Percentiles rank a stretch among this genome's conserved stretches.
Evolutionary conservation across 2,113 vertebrate species (phyloP).

Genomic region (Dermatemys mawii): DNA sequence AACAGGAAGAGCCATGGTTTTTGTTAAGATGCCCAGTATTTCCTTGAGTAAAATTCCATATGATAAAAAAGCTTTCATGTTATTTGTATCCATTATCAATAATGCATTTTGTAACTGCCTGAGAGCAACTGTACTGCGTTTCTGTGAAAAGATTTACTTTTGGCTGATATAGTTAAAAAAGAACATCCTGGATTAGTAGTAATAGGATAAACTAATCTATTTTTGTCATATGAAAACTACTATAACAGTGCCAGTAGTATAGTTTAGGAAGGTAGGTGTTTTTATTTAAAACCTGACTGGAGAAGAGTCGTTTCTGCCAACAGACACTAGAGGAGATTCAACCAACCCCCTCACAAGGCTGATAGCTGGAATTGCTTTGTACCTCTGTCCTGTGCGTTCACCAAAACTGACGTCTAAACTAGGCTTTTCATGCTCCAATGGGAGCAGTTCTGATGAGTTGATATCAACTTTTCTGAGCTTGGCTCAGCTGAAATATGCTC

Average conservation of each 20-base stretch:
- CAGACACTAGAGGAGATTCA: background rate
- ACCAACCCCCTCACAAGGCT: rapidly evolving
- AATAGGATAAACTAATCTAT: slow-evolving; percentile 24
- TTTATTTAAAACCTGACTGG: slow-evolving; percentile 26
- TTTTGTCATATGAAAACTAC: background rate
- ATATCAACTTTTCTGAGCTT: rapidly evolving
- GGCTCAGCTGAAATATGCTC: background rate
- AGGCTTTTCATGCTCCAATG: rapidly evolving
- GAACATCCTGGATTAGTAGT: slow-evolving; percentile 1
- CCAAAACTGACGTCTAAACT: rapidly evolving
- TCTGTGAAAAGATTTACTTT: slow-evolving; percentile 21
- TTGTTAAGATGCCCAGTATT: background rate
- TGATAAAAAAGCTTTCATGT: background rate
- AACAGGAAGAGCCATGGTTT: background rate
- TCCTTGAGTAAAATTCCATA: background rate
- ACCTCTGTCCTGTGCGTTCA: rapidly evolving
- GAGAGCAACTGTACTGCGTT: background rate
- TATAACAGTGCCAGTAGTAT: background rate
- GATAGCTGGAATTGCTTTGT: rapidly evolving
- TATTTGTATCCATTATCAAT: background rate
- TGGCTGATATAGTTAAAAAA: slow-evolving; percentile 6
- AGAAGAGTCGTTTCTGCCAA: background rate
- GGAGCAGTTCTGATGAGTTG: rapidly evolving
- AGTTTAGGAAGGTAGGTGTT: background rate
- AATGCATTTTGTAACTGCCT: background rate